A percentile compares a stretch with the other conserved stretches of the same genome.
Evolutionary conservation across 2,113 vertebrate genomes (phyloP).

Genomic region (Halcyon malimbica): DNA sequence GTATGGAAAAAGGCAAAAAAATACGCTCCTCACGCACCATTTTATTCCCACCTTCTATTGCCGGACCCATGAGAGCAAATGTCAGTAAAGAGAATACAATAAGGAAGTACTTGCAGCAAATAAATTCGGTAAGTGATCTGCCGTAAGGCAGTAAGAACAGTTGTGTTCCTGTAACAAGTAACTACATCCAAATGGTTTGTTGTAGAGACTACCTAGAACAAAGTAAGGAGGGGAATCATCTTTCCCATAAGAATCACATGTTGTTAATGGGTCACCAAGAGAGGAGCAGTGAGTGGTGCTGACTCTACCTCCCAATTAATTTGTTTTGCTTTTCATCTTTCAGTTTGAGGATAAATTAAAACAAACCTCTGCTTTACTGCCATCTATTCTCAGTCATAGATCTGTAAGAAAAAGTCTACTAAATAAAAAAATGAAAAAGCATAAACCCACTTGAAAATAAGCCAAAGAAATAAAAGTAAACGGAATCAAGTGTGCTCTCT

Average conservation of each 20-base stretch:
- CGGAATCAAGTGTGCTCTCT: not conserved
- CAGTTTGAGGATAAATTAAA: conserved; percentile 10
- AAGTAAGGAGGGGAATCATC: not conserved
- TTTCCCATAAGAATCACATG: not conserved
- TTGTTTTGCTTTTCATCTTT: not conserved
- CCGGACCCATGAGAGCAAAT: not conserved
- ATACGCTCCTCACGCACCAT: fast-evolving
- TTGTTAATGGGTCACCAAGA: not conserved
- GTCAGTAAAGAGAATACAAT: not conserved
- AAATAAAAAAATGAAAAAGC: not conserved
- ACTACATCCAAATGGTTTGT: not conserved
- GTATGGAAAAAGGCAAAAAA: not conserved
- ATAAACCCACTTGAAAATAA: not conserved
- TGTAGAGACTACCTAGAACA: not conserved
- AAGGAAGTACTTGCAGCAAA: not conserved
- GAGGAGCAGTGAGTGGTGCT: not conserved
- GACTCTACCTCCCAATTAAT: not conserved
- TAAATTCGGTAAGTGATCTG: not conserved
- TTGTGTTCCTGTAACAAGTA: not conserved
- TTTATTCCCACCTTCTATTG: not conserved
- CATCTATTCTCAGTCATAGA: not conserved
- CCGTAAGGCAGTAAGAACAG: not conserved
- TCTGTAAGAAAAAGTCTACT: not conserved
- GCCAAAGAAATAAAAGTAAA: not conserved
- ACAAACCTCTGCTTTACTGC: not conserved